These are phyloP conservation scores for Myocastor coypus DNA, from an alignment of 2,113 vertebrate species.

Conservation along the genomic window DNA sequence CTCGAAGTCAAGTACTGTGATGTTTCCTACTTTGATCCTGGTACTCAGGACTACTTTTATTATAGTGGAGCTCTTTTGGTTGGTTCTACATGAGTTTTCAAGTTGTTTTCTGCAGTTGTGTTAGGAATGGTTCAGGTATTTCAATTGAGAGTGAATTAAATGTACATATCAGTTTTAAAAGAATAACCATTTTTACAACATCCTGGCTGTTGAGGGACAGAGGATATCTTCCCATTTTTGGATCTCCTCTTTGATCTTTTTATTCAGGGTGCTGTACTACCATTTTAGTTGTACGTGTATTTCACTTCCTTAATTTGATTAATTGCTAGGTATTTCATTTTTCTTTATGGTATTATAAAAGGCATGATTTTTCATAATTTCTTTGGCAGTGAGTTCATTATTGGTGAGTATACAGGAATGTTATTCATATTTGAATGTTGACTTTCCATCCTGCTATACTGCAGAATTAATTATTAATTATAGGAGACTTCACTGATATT, in stretches of 20 bases:
- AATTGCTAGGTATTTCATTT: background rate
- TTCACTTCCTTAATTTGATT: background rate
- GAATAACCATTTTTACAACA: background rate
- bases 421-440: background rate
- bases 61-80: no score
- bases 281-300: background rate
- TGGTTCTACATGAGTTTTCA: background rate
- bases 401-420: background rate
- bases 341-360: background rate
- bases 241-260: background rate
- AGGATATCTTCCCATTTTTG: background rate
- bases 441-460: background rate
- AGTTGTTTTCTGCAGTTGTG: background rate
- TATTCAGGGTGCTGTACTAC: background rate
- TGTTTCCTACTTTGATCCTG: no score
- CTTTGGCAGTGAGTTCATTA: background rate
- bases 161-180: background rate
- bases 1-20: background rate
- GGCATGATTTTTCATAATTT: background rate
- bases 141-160: background rate
- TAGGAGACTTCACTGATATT: background rate
- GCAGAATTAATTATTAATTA: background rate
- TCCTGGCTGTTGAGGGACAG: background rate
- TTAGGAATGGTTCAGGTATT: background rate
- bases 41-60: no score